phyloP scores from a whole-genome alignment of 2,797 vertebrate genomes.

The Artibeus jamaicensis region DNA sequence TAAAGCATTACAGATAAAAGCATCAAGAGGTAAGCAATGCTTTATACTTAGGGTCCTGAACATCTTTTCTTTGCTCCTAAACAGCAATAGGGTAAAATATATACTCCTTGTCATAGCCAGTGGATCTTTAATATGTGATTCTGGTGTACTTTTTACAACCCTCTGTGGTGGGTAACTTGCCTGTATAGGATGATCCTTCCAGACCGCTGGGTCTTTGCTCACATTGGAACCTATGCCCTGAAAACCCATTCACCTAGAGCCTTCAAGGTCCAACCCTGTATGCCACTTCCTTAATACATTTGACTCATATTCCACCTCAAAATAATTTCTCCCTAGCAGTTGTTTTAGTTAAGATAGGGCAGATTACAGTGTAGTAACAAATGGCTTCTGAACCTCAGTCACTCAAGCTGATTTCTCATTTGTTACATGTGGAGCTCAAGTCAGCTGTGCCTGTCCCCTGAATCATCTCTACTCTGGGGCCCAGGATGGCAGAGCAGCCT shows the following conservation, averaged over 20 bases:
- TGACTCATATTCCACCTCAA: not conserved
- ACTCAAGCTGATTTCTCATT: constrained; percentile 33
- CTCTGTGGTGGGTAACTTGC: not conserved
- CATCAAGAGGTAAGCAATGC: not conserved
- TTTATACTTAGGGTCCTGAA: constrained; percentile 2
- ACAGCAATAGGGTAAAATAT: constrained; percentile 6
- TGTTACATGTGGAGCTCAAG: not conserved
- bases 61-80: constrained; percentile 1
- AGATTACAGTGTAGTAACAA: constrained; percentile 8
- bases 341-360: not conserved
- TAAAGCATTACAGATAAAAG: not conserved
- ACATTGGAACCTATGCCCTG: not conserved
- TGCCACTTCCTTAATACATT: not conserved
- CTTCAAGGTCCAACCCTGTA: not conserved
- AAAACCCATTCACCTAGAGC: not conserved
- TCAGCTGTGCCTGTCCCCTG: not conserved
- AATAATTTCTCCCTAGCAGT: constrained; percentile 11
- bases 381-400: not conserved
- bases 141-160: not conserved
- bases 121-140: not conserved
- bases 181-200: not conserved
- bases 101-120: not conserved
- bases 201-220: not conserved
- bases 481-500: not conserved
- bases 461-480: not conserved